Conservation (phyloP, 2,797 vertebrate genomes). For the Pagetopsis macropterus region DNA sequence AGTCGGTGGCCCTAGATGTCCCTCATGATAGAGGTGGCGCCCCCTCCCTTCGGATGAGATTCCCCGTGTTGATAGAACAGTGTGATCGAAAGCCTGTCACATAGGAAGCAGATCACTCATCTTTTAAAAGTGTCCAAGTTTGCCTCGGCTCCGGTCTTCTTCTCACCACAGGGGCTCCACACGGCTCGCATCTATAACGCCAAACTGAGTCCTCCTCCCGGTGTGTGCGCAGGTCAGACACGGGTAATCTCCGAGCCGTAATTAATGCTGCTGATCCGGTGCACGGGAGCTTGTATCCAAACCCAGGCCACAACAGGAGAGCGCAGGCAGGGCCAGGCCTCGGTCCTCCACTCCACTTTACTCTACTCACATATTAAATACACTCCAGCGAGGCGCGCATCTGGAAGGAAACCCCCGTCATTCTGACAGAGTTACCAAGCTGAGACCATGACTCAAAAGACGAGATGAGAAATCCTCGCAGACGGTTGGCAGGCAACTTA, state of each 20-base stretch:
- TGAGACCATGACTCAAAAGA: constrained; percentile 54
- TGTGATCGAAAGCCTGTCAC: constrained; percentile 61
- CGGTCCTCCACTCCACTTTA: constrained; percentile 53
- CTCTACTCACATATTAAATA: constrained; percentile 69
- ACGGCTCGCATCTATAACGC: constrained; percentile 42
- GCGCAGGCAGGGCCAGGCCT: constrained; percentile 62
- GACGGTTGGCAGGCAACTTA: constrained; percentile 61
- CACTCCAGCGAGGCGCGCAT: constrained; percentile 41
- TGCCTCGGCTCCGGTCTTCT: constrained; percentile 57
- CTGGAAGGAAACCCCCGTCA: constrained; percentile 63
- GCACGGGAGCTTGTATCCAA: constrained; percentile 54
- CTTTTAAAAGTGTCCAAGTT: constrained; percentile 70
- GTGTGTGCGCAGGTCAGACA: constrained; percentile 39
- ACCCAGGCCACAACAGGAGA: constrained; percentile 60
- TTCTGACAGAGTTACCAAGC: constrained; percentile 52
- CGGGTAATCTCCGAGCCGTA: constrained; percentile 58
- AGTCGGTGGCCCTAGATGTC: constrained; percentile 65
- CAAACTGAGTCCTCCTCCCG: constrained; percentile 22
- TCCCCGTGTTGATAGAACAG: constrained; percentile 48
- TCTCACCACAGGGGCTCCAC: constrained; percentile 59
- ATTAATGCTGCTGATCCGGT: constrained; percentile 60
- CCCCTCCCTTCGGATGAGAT: constrained; percentile 52
- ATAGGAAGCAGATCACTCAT: constrained; percentile 68
- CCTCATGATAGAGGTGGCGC: constrained; percentile 72
- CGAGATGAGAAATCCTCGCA: constrained; percentile 61